Evolutionary conservation across 2,113 vertebrate genomes (phyloP), one percentile per base, ranked within the genome.

Genomic region (Tyto alba): DNA sequence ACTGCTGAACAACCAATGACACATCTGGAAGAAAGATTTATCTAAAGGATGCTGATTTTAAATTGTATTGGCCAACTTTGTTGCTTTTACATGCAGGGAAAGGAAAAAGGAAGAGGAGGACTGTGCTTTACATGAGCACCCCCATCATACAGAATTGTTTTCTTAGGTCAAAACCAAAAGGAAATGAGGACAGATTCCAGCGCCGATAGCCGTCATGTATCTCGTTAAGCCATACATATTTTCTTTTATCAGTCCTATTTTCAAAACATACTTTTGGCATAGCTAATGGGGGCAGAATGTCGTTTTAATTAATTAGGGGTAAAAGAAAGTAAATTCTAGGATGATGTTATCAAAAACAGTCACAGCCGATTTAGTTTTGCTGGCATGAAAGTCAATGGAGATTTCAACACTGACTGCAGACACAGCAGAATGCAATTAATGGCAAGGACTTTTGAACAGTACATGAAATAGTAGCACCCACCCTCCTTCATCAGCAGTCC

Each of bases 381-480:
- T 88, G 85, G 32, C 47, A 22, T 19, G n/a, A 88, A 87, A 85
- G 47, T 72, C 68, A 94, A 5, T 17, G 38, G 27, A 88, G 80
- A 86, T 93, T 89, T 89, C 86, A 96, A 56, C 64, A 60, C 19
- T 7, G 47, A 55, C 50, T 73, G 80, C 60, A 87, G 76, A 41
- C 68, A 34, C 34, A 64, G 56, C 0, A 0, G 29, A 85, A 92
- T 48, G 76, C 52, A 84, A 60, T 74, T 32, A 67, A 40, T 30
- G 52, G 48, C 50, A 53, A 85, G 25, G 50, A 81, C 79, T 89
- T 84, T 18, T 60, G 60, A 91, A 36, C 29, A 26, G 26, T 23
- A 53, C 45, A 80, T 34, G 23, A 90, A 86, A 86, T 13, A 55
- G 1, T 7, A 79, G 50, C 57, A 90, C 29, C 41, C 45, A 82